Conservation (phyloP, 2,113 vertebrate genomes). For the Drymodes brunneopygia region DNA sequence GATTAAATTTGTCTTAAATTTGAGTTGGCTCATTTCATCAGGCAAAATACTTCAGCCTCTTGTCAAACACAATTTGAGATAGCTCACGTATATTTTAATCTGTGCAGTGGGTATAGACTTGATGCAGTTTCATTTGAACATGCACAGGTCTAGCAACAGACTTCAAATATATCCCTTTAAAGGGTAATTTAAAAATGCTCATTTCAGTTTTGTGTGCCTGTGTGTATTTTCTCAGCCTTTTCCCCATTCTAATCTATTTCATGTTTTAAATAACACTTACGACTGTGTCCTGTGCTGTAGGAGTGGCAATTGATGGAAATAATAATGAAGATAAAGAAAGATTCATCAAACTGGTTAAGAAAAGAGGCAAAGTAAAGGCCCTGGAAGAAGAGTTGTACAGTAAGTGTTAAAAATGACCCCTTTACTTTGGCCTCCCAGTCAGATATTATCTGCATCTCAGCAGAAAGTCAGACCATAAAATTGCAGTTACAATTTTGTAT, state of each 20-base stretch:
- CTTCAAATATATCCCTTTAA: neutral
- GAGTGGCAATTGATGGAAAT: conserved; percentile 89
- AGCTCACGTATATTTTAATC: neutral
- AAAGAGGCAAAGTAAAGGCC: conserved; percentile 91
- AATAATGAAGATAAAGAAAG: conserved; percentile 77
- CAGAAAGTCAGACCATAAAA: neutral
- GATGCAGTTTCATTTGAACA: neutral
- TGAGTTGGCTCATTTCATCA: neutral
- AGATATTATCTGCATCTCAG: neutral
- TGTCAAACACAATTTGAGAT: neutral
- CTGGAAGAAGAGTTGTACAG: conserved; percentile 91
- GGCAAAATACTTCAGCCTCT: neutral
- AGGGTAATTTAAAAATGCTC: neutral
- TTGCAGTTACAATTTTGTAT: neutral
- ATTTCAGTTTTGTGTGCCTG: neutral
- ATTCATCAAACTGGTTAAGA: conserved; percentile 87
- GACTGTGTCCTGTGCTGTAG: conserved; percentile 56
- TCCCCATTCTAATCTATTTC: neutral
- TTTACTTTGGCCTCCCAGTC: neutral
- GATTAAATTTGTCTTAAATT: neutral
- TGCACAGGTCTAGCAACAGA: neutral
- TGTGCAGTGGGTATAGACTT: neutral
- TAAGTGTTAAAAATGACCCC: conserved; percentile 69
- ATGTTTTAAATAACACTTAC: neutral
- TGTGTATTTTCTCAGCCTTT: neutral